Evolutionary conservation across 2,888 invertebrate species (phyloP).

Genomic region (Scelioninae gen. 1): DNA sequence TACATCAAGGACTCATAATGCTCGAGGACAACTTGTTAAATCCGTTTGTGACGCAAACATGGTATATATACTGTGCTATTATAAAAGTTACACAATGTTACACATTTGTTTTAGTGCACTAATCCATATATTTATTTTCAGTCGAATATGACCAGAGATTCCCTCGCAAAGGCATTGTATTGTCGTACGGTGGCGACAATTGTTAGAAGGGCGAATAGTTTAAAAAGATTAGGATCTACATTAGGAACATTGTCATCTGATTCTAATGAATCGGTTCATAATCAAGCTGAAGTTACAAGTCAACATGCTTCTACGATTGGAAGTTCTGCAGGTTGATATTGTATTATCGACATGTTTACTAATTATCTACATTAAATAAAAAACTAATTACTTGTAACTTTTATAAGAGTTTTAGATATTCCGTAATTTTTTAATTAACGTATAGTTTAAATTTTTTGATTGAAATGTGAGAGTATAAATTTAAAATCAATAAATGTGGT

Average conservation of each 20-base stretch:
- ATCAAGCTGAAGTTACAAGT: constrained; percentile 92
- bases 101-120: too few species aligned
- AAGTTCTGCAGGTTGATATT: constrained; percentile 80
- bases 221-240: constrained; percentile 93
- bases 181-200: constrained; percentile 97
- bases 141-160: constrained; percentile 95
- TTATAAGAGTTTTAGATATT: too few species aligned
- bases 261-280: constrained; percentile 95
- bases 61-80: constrained; percentile 84
- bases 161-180: constrained; percentile 95
- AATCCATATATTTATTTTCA: too few species aligned
- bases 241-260: constrained; percentile 94
- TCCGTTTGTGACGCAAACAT: constrained; percentile 93
- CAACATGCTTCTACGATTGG: constrained; percentile 94
- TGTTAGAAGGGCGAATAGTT: constrained; percentile 95
- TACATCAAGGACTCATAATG: constrained; percentile 92
- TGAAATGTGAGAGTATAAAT: too few species aligned
- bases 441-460: too few species aligned
- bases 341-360: not conserved
- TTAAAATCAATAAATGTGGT: too few species aligned
- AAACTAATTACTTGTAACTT: not conserved
- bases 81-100: too few species aligned
- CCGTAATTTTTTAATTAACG: too few species aligned
- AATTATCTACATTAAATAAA: not conserved
- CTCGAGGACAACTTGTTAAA: constrained; percentile 91